These are phyloP conservation scores for Bellardia pandia DNA, from an alignment of 2,888 invertebrate species.

Conservation along the genomic window DNA sequence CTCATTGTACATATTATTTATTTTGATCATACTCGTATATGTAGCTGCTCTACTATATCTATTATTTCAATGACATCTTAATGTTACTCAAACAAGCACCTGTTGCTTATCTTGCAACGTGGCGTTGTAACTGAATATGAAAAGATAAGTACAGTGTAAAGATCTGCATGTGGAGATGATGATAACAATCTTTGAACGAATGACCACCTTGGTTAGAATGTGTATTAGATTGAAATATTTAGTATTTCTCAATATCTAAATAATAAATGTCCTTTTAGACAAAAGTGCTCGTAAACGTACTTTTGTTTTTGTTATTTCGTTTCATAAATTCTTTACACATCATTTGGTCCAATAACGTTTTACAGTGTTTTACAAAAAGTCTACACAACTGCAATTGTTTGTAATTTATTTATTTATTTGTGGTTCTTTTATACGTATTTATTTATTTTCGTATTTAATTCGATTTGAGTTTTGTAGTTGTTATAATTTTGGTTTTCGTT, in stretches of 20 bases:
- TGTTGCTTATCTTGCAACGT: neutral
- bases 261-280: constrained; percentile 45
- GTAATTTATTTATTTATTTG: constrained; percentile 35
- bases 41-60: too few species aligned
- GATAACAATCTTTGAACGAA: constrained; percentile 28
- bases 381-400: constrained; percentile 38
- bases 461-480: constrained; percentile 8
- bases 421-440: constrained; percentile 6
- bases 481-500: constrained; percentile 40
- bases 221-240: constrained; percentile 3
- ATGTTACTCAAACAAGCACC: constrained; percentile 20
- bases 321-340: constrained; percentile 43
- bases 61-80: neutral
- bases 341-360: constrained; percentile 64
- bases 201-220: constrained; percentile 46
- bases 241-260: neutral
- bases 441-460: constrained; percentile 10
- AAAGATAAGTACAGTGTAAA: neutral
- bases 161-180: neutral
- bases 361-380: constrained; percentile 11
- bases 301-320: constrained; percentile 17
- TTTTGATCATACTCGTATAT: neutral
- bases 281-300: neutral
- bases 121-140: neutral
- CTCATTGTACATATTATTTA: too few species aligned